Base-by-base conservation (phyloP, 2,113 vertebrate species). In the Toxotes chatareus region DNA sequence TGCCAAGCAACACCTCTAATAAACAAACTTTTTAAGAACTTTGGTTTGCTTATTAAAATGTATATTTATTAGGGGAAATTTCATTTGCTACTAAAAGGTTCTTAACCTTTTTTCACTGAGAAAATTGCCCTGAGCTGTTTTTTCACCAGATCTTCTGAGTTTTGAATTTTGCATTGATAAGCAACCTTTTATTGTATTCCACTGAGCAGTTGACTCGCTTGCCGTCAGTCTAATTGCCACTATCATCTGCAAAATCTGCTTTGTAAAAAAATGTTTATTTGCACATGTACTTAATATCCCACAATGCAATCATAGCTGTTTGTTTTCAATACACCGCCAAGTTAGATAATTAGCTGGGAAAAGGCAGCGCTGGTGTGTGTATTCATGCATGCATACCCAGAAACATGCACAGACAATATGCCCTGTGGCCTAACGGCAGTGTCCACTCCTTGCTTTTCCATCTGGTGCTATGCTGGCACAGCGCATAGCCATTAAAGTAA, bases 341-440 rank as follows among this genome's bases (percentile, higher is more conserved):
- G 51, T 77, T 51, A 74, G 51, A 65, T 69, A 65, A 63, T 31
- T 66, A 51, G 44, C 34, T 44, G 71, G 19, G n/a, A 68, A 47
- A 84, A 31, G n/a, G 8, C 59, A 42, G 32, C 0, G 36, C 17
- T 66, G 72, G 11, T 73, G 23, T 62, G 47, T 62, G 67, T 69
- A 82, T 57, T 76, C 77, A 82, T 86, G 80, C 82, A 67, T 77
- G 62, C 69, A 82, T 36, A 57, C 66, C 62, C 34, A 72, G 57
- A 79, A 49, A n/a, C 21, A 84, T 64, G 32, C 55, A 73, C 34
- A 31, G 73, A 79, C 57, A 70, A 73, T 23, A 61, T 31, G 40
- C 60, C 78, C 73, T 14, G 19, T 65, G 61, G 81, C 62, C 34
- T 21, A 47, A 47, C 16, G 21, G 44, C 83, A 46, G 11, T 17